phyloP scores from a whole-genome alignment of 2,113 vertebrate genomes.

The Phyllopteryx taeniolatus region DNA sequence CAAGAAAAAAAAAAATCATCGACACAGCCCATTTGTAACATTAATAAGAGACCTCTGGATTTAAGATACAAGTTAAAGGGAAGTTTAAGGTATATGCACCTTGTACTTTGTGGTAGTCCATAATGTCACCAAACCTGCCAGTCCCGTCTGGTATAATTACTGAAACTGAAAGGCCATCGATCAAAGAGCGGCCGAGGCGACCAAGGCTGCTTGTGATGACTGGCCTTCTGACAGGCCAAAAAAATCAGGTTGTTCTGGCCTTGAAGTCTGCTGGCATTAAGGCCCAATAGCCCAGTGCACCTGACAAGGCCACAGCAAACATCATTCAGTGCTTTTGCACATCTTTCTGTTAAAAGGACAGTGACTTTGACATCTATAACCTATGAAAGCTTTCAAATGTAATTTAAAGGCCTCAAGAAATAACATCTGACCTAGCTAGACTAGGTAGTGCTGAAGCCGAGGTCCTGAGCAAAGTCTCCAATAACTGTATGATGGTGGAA shows the following conservation, averaged over 20 bases:
- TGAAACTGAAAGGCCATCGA: slow-evolving; percentile 65
- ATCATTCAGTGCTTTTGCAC: slow-evolving; percentile 33
- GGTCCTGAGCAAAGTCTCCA: background rate
- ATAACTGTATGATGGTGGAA: no score
- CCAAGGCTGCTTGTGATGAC: slow-evolving; percentile 47
- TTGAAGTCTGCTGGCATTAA: slow-evolving; percentile 64
- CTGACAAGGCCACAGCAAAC: slow-evolving; percentile 27
- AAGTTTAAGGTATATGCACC: background rate
- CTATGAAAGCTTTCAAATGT: background rate
- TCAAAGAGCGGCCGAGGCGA: slow-evolving; percentile 58
- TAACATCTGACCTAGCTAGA: background rate
- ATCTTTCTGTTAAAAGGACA: slow-evolving; percentile 6
- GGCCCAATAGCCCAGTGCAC: slow-evolving; percentile 24
- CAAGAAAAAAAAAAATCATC: background rate
- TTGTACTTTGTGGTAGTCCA: slow-evolving; percentile 7
- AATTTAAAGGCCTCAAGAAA: background rate
- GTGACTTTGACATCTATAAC: slow-evolving; percentile 22
- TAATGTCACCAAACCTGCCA: slow-evolving; percentile 23
- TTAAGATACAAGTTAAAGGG: background rate
- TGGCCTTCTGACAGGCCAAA: slow-evolving; percentile 42
- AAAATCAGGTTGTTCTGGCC: slow-evolving; percentile 46
- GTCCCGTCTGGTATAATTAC: slow-evolving; percentile 57
- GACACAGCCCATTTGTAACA: background rate
- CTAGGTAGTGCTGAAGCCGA: background rate
- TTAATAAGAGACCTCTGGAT: slow-evolving; percentile 2